These are phyloP conservation scores for Trinectes maculatus DNA, from an alignment of 2,113 vertebrate species.

Conservation along the genomic window DNA sequence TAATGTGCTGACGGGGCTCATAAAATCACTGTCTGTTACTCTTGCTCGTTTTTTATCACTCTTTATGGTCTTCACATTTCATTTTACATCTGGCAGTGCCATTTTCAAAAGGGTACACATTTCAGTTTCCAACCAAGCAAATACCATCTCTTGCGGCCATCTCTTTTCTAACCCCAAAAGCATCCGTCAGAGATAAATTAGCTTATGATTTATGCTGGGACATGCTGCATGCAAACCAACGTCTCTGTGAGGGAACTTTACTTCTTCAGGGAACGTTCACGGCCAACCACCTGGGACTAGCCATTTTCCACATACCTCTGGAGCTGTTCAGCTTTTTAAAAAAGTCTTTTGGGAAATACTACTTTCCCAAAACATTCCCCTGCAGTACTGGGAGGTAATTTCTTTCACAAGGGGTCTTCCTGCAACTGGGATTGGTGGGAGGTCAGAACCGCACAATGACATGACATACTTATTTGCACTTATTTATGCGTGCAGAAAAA, in stretches of 20 bases:
- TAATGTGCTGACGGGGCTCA: background rate
- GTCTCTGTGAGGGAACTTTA: slow-evolving; percentile 45
- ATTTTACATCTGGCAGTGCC: slow-evolving; percentile 40
- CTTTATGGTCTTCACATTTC: slow-evolving; percentile 37
- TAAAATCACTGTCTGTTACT: slow-evolving; percentile 22
- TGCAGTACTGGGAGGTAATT: slow-evolving; percentile 2
- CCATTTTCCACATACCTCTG: slow-evolving; percentile 68
- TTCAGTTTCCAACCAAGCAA: slow-evolving; percentile 40
- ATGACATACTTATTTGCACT: slow-evolving; percentile 6
- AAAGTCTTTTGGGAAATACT: slow-evolving; percentile 56
- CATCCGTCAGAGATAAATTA: slow-evolving; percentile 50
- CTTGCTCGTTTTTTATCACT: slow-evolving; percentile 7
- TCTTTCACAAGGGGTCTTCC: slow-evolving; percentile 3
- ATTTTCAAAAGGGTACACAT: slow-evolving; percentile 46
- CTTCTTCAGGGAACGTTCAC: slow-evolving; percentile 57
- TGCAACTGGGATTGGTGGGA: background rate
- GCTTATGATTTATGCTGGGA: slow-evolving; percentile 54
- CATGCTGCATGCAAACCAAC: slow-evolving; percentile 40
- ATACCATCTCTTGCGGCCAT: slow-evolving; percentile 18
- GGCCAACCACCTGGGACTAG: slow-evolving; percentile 59
- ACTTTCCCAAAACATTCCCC: slow-evolving; percentile 51
- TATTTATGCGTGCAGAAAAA: background rate
- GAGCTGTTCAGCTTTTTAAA: slow-evolving; percentile 32
- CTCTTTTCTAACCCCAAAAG: slow-evolving; percentile 14
- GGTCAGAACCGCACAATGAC: background rate